phyloP scores from a whole-genome alignment of 2,888 invertebrate genomes.

The Tineola bisselliella region DNA sequence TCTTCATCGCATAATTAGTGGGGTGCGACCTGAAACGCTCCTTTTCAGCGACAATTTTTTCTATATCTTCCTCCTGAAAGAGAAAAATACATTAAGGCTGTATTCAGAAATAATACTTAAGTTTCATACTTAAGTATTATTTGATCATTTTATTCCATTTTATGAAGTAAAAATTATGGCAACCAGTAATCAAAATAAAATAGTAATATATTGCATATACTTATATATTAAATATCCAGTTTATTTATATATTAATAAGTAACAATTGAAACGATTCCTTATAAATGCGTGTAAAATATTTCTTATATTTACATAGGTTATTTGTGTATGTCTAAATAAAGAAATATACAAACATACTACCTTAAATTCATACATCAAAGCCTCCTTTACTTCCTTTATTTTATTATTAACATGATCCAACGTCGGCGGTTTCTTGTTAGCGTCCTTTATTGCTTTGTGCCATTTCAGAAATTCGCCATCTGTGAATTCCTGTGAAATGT shows the following conservation, averaged over 20 bases:
- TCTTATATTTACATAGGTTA: slow-evolving; percentile 13
- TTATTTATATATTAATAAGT: no score
- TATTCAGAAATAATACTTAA: no score
- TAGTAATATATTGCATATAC: no score
- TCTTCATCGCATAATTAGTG: slow-evolving; percentile 97
- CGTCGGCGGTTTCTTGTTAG: slow-evolving; percentile 78
- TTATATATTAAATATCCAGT: no score
- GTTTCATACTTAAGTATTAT: no score
- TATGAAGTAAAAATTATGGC: no score
- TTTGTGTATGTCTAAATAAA: no score
- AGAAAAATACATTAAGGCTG: not conserved
- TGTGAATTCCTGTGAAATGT: slow-evolving; percentile 74
- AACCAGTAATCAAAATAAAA: no score
- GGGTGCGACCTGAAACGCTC: slow-evolving; percentile 91
- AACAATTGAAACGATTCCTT: no score
- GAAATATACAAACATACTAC: no score
- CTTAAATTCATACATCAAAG: slow-evolving; percentile 89
- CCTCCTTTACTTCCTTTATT: slow-evolving; percentile 86
- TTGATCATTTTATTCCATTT: no score
- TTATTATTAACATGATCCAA: slow-evolving; percentile 86
- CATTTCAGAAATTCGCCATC: slow-evolving; percentile 94
- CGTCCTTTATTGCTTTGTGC: slow-evolving; percentile 81
- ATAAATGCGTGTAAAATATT: no score
- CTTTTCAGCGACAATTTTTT: slow-evolving; percentile 91
- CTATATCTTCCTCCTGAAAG: slow-evolving; percentile 87